Percentiles rank a stretch among this genome's conserved stretches.
phyloP scores from a whole-genome alignment of 2,888 invertebrate species.

The Drosophila neonasuta region DNA sequence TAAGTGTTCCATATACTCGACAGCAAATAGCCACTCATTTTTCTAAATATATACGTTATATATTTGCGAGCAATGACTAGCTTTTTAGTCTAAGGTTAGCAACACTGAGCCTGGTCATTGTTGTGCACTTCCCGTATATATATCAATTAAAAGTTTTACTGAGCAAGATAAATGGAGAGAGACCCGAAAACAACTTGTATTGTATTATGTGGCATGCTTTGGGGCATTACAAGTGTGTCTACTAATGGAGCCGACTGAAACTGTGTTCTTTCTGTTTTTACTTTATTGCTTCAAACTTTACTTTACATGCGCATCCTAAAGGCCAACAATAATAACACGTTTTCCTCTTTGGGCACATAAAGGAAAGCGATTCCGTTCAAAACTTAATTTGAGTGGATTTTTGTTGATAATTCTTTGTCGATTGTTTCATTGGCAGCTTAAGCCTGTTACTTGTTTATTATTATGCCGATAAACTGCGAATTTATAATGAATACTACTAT shows the following conservation, averaged over 20 bases:
- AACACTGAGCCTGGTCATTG: constrained; percentile 19
- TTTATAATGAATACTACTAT: neutral
- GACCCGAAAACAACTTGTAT: constrained; percentile 31
- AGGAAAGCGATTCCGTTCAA: neutral
- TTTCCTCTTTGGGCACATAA: neutral
- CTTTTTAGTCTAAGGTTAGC: constrained; percentile 1
- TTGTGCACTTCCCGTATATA: constrained; percentile 36
- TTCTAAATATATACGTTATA: neutral
- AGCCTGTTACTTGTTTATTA: neutral
- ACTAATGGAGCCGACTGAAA: constrained; percentile 44
- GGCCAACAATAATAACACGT: neutral
- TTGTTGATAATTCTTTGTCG: neutral
- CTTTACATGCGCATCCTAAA: neutral
- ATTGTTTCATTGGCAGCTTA: neutral
- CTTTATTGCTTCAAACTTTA: constrained; percentile 10
- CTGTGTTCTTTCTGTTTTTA: constrained; percentile 23
- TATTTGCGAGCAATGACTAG: neutral
- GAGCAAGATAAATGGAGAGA: constrained; percentile 3
- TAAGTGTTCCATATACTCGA: no score
- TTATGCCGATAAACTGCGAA: neutral
- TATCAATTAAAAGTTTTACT: constrained; percentile 67
- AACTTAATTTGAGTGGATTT: neutral
- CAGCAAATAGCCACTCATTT: neutral
- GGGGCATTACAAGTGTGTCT: constrained; percentile 48
- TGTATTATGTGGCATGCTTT: constrained; percentile 30